Conservation (phyloP, 2,888 invertebrate species). For the Ochropacha duplaris region DNA sequence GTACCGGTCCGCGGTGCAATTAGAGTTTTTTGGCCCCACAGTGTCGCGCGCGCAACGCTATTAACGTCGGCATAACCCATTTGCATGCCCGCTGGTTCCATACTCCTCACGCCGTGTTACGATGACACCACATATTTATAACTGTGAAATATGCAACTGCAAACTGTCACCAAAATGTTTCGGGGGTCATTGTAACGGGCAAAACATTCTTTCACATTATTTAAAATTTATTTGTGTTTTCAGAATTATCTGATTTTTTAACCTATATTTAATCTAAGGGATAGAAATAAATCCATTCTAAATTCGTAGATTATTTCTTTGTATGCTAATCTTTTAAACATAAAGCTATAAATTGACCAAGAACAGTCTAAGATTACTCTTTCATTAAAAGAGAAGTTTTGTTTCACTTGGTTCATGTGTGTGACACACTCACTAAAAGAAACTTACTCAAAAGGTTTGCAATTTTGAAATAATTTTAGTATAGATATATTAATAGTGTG, state of each 20-base stretch:
- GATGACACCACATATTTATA: slow-evolving; percentile 37
- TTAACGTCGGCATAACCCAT: slow-evolving; percentile 41
- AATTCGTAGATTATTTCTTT: no score
- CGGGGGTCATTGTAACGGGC: background rate
- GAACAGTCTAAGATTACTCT: no score
- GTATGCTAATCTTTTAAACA: no score
- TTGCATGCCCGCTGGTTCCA: slow-evolving; percentile 41
- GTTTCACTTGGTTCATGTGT: no score
- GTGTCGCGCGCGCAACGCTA: slow-evolving; percentile 29
- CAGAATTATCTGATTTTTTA: background rate
- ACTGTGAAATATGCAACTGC: slow-evolving; percentile 30
- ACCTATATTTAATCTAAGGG: background rate
- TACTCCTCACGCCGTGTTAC: slow-evolving; percentile 20
- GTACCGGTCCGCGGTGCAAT: slow-evolving; percentile 38
- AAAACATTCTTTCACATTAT: background rate
- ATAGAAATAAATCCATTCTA: no score
- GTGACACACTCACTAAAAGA: no score
- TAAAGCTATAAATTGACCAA: no score
- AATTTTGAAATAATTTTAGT: no score
- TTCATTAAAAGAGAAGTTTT: no score
- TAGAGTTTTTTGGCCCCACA: slow-evolving; percentile 35
- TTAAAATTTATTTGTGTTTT: background rate
- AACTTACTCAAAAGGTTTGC: no score
- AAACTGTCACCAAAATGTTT: background rate
- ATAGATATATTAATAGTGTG: no score